Evolutionary conservation across 2,888 invertebrate genomes (phyloP), one percentile per base, ranked within the genome.

Genomic region (Cacoxenus indagator): DNA sequence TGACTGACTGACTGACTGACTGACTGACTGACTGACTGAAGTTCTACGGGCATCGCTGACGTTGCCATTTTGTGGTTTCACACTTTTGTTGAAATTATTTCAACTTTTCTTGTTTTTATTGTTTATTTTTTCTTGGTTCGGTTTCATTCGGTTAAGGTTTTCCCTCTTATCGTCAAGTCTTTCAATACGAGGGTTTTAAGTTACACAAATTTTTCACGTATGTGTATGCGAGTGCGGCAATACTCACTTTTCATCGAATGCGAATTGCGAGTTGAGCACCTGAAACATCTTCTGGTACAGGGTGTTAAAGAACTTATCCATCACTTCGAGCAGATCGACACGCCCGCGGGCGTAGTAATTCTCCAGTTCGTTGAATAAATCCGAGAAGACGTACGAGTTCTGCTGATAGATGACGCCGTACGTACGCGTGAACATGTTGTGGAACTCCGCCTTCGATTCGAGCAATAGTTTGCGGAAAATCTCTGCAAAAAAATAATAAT

Each of bases 201-300:
- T 55, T 65, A 24, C 24, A 43, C 14, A 1, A 57, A 43, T 11
- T 17, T 65, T n/a, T 26, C 65, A 54, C 8, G 62, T 70, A 24
- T 57, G 19, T 51, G 9, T 51, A 19, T 51, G 5, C n/a, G n/a
- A n/a, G n/a, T n/a, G n/a, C 26, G 26, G 29, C 67, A 59, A 64
- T 70, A 91, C 91, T 91, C 89, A 96, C 91, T 93, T 93, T 73
- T 94, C 94, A 86, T 96, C 94, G 84, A 97, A 96, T 72, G 91
- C 91, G 87, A 97, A 97, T 88, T 97, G 96, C n/a, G 94, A 91
- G 88, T 98, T 97, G 79, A 98, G 91, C 59, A 98, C 97, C 19
- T 93, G 94, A 89, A 98, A 98, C 97, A 98, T 98, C 88, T 95
- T 95, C 89, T 97, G 95, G 88, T 98, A 96, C 45, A 98, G 91